Percentiles rank a stretch among this genome's conserved stretches.
Evolutionary conservation across 2,113 vertebrate genomes (phyloP).

Genomic region (Terrapene triunguis): DNA sequence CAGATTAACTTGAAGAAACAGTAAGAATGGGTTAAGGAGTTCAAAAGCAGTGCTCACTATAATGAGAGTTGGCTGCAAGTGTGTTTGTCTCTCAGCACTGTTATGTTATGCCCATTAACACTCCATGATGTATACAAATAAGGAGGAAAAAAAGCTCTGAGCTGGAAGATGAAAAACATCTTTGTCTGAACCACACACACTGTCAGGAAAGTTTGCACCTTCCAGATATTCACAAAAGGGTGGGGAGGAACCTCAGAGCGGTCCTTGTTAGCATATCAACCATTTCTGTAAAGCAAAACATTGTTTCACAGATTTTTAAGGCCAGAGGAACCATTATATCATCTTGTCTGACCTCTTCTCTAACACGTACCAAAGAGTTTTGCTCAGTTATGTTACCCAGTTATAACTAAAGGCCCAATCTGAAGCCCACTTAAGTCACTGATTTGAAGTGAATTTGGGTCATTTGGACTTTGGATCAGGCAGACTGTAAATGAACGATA

Average conservation of each 20-base stretch:
- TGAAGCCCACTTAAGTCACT: not conserved
- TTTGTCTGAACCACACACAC: not conserved
- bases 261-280: not conserved
- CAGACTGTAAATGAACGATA: not conserved
- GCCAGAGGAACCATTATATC: not conserved
- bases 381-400: not conserved
- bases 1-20: constrained; percentile 5
- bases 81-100: not conserved
- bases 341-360: not conserved
- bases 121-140: not conserved
- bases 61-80: constrained; percentile 26
- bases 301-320: not conserved
- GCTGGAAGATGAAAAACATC: not conserved
- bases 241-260: not conserved
- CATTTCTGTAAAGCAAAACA: not conserved
- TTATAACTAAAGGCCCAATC: not conserved
- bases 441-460: not conserved
- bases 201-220: not conserved
- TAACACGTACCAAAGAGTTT: not conserved
- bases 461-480: not conserved
- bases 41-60: constrained; percentile 41
- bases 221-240: not conserved
- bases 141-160: not conserved
- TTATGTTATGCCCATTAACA: constrained; percentile 28
- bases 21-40: constrained; percentile 2